A percentile compares a stretch with the other conserved stretches of the same genome.
These are phyloP conservation scores for Yponomeuta cagnagella DNA, from an alignment of 2,888 invertebrate genomes.

Conservation along the genomic window DNA sequence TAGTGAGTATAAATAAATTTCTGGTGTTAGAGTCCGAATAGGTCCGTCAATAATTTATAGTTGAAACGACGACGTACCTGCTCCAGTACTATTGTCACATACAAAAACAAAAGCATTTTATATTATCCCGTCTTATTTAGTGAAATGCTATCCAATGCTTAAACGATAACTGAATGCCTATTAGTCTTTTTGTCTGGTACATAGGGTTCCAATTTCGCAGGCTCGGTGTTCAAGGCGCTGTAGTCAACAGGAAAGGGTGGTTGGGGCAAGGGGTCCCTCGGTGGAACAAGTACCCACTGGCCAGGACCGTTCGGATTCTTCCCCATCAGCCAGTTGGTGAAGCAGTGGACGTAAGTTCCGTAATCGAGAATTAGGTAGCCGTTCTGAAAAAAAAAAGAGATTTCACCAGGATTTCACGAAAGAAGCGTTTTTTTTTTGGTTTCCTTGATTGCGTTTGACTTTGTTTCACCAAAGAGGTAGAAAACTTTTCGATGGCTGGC, in stretches of 20 bases:
- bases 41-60: too few relatives aligned
- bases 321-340: conserved; percentile 84
- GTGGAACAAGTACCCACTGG: conserved; percentile 81
- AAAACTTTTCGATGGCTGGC: neutral
- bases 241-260: conserved; percentile 85
- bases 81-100: too few relatives aligned
- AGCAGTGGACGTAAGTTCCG: conserved; percentile 82
- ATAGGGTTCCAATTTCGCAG: conserved; percentile 82
- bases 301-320: conserved; percentile 85
- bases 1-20: too few relatives aligned
- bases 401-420: neutral
- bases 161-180: conserved; percentile 82
- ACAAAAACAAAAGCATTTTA: too few relatives aligned
- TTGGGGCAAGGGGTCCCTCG: conserved; percentile 69
- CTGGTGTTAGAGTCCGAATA: too few relatives aligned
- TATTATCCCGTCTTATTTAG: neutral
- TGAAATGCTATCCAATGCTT: conserved; percentile 15
- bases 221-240: conserved; percentile 82
- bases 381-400: conserved; percentile 68
- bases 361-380: conserved; percentile 80
- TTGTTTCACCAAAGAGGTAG: neutral
- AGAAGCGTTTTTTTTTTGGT: neutral
- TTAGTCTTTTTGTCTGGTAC: conserved; percentile 81
- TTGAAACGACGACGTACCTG: too few relatives aligned
- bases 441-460: neutral